Conservation (phyloP, 2,797 vertebrate genomes). For the Psittacula echo region DNA sequence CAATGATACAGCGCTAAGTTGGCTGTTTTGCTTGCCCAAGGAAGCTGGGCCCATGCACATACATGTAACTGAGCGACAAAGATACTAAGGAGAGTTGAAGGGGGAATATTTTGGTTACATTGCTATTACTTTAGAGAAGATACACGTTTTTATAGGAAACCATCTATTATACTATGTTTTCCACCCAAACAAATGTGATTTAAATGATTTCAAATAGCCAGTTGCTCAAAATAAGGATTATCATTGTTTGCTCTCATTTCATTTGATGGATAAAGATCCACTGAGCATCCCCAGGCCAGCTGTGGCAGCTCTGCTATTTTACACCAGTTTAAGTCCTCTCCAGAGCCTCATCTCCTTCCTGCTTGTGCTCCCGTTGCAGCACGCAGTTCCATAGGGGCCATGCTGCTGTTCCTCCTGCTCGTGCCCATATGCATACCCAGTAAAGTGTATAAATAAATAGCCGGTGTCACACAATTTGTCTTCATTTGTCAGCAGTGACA, state of each 20-base stretch:
- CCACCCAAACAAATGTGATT: background rate
- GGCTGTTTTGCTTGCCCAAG: background rate
- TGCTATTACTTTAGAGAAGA: background rate
- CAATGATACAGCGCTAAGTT: background rate
- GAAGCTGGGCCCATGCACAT: background rate
- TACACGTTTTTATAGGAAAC: background rate
- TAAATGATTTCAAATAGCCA: background rate
- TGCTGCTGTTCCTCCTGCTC: background rate
- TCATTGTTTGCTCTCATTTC: background rate
- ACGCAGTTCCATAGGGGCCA: background rate
- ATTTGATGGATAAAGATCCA: background rate
- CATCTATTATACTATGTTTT: background rate
- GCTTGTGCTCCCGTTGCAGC: background rate
- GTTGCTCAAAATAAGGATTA: background rate
- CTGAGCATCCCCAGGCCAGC: background rate
- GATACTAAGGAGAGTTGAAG: background rate
- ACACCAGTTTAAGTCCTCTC: background rate
- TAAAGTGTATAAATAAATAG: conserved; percentile 45
- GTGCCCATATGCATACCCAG: background rate
- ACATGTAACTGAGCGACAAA: accelerated
- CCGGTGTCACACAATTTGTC: conserved; percentile 42
- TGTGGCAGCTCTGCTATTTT: background rate
- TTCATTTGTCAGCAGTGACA: conserved; percentile 67
- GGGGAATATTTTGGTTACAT: background rate
- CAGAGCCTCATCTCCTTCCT: background rate